Base-by-base conservation (phyloP, 2,888 invertebrate species). In the Cremastinae sp. region DNA sequence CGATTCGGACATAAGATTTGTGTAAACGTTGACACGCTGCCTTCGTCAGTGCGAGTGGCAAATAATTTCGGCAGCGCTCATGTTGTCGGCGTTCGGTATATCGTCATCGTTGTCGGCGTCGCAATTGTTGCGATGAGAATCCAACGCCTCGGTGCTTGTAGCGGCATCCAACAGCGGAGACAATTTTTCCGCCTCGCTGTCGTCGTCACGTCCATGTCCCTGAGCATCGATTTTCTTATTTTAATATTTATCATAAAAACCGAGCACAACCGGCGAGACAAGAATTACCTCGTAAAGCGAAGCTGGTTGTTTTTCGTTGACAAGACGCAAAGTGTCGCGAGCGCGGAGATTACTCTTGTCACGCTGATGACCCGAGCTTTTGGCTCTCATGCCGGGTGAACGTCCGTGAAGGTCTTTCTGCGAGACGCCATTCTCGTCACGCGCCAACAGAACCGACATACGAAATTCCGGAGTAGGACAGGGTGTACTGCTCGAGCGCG, bases 161-260 rank as follows among this genome's bases (percentile, higher is more conserved):
- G 87, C 85, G 38, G 89, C 86, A 62, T 92, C 91, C 18, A 96
- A 91, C 36, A 96, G 90, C 14, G 96, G 96, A 14, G 96, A 96
- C 66, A 96, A 90, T 82, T 96, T 94, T 90, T 96, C 96, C 58
- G 94, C 94, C 88, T 96, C 96, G 86, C 96, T 96, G 86, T 96
- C 96, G 80, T 95, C 95, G 84, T 94, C 95, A 51, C 92, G 90
- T 41, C 91, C 92, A 84, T 91, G 87, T 0, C 83, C 83, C 86
- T 87, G 64, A 70, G 78, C 7, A 62, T 65, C 70, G 49, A 18
- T 62, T 73, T 36, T 54, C 12, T 28, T 28, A 28, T 28, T 28
- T 28, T n/a, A n/a, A n/a, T n/a, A n/a, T n/a, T n/a, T n/a, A n/a
- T n/a, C n/a, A n/a, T n/a, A n/a, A n/a, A n/a, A n/a, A n/a, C n/a